These are phyloP conservation scores for Cossypha heuglini DNA, from an alignment of 2,797 vertebrate genomes.

Conservation along the genomic window DNA sequence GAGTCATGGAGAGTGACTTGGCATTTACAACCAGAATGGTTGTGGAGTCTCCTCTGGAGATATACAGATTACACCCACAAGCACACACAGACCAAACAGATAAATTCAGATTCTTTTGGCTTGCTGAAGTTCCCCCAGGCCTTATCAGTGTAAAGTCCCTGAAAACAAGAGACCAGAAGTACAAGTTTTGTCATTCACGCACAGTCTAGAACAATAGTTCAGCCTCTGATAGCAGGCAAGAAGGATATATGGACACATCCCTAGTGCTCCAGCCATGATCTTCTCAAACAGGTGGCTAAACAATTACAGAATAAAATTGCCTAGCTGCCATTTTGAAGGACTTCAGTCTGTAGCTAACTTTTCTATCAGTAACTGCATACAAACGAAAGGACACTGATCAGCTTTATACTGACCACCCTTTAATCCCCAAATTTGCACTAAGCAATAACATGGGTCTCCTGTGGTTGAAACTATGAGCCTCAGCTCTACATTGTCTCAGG, in stretches of 20 bases:
- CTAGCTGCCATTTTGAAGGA: background rate
- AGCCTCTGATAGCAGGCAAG: background rate
- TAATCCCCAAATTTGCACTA: background rate
- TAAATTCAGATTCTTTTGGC: background rate
- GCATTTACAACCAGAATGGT: background rate
- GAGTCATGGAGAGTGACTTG: background rate
- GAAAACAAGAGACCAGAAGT: background rate
- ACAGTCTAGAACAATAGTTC: background rate
- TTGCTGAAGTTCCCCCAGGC: background rate
- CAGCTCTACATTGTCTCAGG: background rate
- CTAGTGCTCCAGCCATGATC: background rate
- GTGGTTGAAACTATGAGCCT: background rate
- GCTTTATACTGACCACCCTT: background rate
- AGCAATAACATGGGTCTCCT: background rate
- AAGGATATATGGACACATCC: rapidly evolving
- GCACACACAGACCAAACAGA: background rate
- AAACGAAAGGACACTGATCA: background rate
- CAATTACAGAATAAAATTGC: background rate
- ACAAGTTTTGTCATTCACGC: background rate
- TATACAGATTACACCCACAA: background rate
- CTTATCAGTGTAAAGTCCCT: background rate
- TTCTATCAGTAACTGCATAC: background rate
- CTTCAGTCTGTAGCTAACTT: background rate
- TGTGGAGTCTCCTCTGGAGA: background rate
- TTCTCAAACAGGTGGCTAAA: background rate